Conservation (phyloP, 2,113 vertebrate genomes). For the Varanus salvator region DNA sequence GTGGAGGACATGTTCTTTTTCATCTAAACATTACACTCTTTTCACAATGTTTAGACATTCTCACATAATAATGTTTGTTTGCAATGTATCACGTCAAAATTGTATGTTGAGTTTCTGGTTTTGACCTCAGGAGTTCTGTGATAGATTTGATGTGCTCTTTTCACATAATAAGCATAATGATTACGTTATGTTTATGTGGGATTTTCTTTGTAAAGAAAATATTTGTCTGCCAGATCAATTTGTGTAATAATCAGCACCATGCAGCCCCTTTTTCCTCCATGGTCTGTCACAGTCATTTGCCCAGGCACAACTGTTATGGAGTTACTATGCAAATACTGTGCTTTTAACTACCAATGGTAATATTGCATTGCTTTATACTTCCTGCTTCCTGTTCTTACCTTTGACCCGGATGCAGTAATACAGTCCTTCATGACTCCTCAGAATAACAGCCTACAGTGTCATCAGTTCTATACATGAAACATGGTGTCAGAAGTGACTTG, state of each 20-base stretch:
- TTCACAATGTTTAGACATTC: not conserved
- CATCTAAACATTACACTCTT: not conserved
- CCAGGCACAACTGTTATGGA: not conserved
- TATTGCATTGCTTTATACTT: no score
- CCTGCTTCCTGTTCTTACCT: no score
- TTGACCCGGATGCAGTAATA: no score
- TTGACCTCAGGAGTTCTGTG: not conserved
- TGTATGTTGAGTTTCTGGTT: not conserved
- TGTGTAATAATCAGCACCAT: not conserved
- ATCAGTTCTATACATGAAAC: no score
- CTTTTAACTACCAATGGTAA: no score
- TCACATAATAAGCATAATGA: not conserved
- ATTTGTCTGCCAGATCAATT: not conserved
- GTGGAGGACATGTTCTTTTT: conserved; percentile 19
- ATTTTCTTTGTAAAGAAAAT: not conserved
- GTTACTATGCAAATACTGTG: no score
- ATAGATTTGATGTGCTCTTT: not conserved
- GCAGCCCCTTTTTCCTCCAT: not conserved
- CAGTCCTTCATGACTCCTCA: no score
- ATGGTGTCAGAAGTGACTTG: no score
- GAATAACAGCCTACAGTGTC: no score
- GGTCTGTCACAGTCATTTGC: not conserved
- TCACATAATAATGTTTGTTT: not conserved
- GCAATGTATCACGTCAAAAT: not conserved
- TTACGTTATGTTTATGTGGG: not conserved